Conservation (phyloP, 2,113 vertebrate genomes). For the Colius striatus region DNA sequence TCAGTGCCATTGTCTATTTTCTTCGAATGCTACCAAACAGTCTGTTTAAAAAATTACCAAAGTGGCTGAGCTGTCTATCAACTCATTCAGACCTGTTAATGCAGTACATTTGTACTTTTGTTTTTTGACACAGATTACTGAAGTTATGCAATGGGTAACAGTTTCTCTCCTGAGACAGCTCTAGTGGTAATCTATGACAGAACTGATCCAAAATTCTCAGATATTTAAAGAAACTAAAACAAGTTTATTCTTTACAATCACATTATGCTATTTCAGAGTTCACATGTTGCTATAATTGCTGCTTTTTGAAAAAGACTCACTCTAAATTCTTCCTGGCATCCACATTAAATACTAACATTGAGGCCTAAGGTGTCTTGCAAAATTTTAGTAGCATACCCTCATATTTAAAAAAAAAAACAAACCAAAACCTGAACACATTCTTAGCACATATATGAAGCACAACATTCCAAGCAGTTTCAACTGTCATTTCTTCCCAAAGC, state of each 20-base stretch:
- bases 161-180: neutral
- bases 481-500: constrained; percentile 31
- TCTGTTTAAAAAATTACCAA: neutral
- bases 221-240: neutral
- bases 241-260: neutral
- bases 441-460: neutral
- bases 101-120: neutral
- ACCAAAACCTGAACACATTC: neutral
- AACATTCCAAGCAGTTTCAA: neutral
- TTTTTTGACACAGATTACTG: neutral
- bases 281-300: neutral
- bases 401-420: neutral
- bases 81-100: neutral
- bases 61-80: neutral
- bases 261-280: neutral
- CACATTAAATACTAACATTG: constrained; percentile 8
- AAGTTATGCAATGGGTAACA: neutral
- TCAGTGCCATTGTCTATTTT: neutral
- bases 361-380: neutral
- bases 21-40: neutral
- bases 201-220: neutral
- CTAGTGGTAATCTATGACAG: neutral
- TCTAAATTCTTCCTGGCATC: neutral
- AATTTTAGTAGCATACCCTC: neutral
- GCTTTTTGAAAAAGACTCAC: neutral